Conservation (phyloP, 2,113 vertebrate genomes). For the Podarcis raffonei region DNA sequence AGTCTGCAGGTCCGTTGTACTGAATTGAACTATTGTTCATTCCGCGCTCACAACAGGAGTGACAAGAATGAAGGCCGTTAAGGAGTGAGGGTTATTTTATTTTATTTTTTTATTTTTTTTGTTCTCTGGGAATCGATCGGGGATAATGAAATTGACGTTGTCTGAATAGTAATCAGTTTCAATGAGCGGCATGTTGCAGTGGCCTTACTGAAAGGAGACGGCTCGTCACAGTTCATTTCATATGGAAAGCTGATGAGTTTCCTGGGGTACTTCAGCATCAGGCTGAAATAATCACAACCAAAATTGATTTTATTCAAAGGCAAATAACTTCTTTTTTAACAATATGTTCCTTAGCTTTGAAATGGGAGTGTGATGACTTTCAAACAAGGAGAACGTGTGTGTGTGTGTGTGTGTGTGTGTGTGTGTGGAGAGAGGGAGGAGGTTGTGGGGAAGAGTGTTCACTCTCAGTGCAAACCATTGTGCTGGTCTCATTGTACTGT, state of each 20-base stretch:
- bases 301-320: constrained; percentile 28
- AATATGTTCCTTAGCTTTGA: not conserved
- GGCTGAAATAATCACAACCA: constrained; percentile 17
- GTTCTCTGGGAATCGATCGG: constrained; percentile 68
- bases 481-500: not conserved
- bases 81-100: constrained; percentile 22
- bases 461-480: not conserved
- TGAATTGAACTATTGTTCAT: constrained; percentile 44
- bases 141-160: constrained; percentile 78
- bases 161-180: constrained; percentile 81
- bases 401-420: too few species aligned
- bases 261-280: constrained; percentile 20
- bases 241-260: constrained; percentile 58
- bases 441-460: not conserved
- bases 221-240: constrained; percentile 67
- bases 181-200: constrained; percentile 64
- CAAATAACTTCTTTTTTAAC: not conserved
- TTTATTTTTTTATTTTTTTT: too few species aligned
- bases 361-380: not conserved
- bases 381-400: not conserved
- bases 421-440: too few species aligned
- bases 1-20: constrained; percentile 33
- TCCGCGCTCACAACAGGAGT: constrained; percentile 54
- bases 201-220: constrained; percentile 65
- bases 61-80: constrained; percentile 63